Evolutionary conservation across 2,888 invertebrate species (phyloP).

Genomic region (Parnassius glacialis): DNA sequence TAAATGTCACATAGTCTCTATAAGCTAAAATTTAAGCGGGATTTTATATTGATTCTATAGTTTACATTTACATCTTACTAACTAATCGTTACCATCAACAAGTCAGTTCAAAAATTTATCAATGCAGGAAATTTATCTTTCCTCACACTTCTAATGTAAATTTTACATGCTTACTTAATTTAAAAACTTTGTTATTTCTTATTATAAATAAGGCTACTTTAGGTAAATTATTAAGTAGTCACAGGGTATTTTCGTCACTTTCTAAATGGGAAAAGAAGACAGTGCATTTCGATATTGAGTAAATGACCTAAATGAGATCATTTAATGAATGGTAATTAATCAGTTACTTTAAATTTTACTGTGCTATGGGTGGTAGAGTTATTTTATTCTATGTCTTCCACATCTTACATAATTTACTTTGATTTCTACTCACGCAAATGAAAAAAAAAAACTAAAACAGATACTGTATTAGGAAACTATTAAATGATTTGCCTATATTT

Average conservation of each 20-base stretch:
- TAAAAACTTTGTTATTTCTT: slow-evolving; percentile 12
- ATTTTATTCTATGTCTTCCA: too few relatives aligned
- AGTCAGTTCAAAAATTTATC: slow-evolving; percentile 67
- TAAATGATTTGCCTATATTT: too few relatives aligned
- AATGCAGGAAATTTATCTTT: slow-evolving; percentile 41
- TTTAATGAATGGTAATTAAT: too few relatives aligned
- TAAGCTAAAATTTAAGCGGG: slow-evolving; percentile 14
- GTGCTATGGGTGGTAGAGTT: too few relatives aligned
- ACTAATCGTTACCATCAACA: slow-evolving; percentile 61
- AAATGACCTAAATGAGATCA: too few relatives aligned
- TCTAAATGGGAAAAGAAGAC: background rate
- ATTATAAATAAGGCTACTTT: slow-evolving; percentile 28
- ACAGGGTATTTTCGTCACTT: slow-evolving; percentile 13
- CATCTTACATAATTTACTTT: too few relatives aligned
- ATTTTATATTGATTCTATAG: slow-evolving; percentile 39
- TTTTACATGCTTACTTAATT: slow-evolving; percentile 32
- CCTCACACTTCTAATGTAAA: slow-evolving; percentile 18
- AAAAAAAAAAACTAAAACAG: too few relatives aligned
- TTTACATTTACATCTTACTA: slow-evolving; percentile 62
- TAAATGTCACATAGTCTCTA: background rate
- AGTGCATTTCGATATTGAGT: too few relatives aligned
- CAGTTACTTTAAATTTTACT: too few relatives aligned
- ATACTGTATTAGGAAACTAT: too few relatives aligned
- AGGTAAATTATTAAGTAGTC: slow-evolving; percentile 23
- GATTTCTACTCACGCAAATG: too few relatives aligned